Evolutionary conservation across 2,113 vertebrate species (phyloP).

Genomic region (Lontra canadensis): DNA sequence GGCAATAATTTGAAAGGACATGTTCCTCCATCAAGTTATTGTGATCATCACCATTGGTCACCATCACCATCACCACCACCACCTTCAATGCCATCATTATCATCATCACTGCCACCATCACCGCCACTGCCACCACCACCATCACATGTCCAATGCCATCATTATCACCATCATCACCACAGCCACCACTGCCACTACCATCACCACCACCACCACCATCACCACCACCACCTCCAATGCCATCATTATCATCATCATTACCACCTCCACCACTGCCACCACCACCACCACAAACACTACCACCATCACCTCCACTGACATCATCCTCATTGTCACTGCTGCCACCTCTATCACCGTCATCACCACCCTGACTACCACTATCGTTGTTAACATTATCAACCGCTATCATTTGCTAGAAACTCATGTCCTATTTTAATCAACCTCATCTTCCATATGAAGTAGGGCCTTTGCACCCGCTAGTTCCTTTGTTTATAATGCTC

Average conservation of each 20-base stretch:
- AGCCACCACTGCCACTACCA: too few species aligned
- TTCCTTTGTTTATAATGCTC: background rate
- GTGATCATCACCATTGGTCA: too few species aligned
- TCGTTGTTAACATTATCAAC: background rate
- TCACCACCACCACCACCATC: too few species aligned
- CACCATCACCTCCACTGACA: background rate
- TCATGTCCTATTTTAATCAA: background rate
- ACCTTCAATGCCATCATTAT: accelerated
- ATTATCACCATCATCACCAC: accelerated
- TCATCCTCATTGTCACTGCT: background rate
- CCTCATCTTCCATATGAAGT: background rate
- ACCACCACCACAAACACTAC: too few species aligned
- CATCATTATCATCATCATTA: background rate
- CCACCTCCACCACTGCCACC: too few species aligned
- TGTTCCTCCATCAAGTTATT: background rate
- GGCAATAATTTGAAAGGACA: background rate
- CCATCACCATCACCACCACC: background rate
- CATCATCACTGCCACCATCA: background rate
- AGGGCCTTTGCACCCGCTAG: background rate
- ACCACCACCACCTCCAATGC: too few species aligned
- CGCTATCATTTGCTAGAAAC: background rate
- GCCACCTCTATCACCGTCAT: background rate
- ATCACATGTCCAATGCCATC: accelerated
- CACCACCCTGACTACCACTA: background rate
- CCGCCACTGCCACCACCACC: background rate